Evolutionary conservation across 1,140 invertebrate species (phyloP).

Genomic region (Tetranychus urticae): DNA sequence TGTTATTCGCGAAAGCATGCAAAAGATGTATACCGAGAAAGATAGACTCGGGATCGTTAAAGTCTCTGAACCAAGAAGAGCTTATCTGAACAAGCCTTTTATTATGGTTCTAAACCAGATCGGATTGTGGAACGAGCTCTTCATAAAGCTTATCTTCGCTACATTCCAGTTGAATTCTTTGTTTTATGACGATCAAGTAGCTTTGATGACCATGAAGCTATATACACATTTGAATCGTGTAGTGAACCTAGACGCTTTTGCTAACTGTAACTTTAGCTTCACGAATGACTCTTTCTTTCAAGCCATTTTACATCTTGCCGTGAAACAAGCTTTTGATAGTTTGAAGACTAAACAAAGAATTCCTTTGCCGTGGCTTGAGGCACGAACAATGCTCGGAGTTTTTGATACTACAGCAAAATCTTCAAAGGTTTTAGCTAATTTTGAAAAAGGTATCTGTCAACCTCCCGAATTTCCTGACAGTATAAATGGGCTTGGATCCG

Average conservation of each 20-base stretch:
- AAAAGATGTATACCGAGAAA: constrained; percentile 10
- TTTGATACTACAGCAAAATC: constrained; percentile 8
- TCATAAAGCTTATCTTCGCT: constrained; percentile 6
- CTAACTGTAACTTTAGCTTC: constrained; percentile 5
- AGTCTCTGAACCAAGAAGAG: background rate
- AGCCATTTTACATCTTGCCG: constrained; percentile 2
- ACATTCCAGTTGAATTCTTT: constrained; percentile 6
- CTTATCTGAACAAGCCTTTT: constrained; percentile 12
- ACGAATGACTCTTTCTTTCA: constrained; percentile 10
- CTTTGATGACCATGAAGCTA: constrained; percentile 2
- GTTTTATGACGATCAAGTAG: constrained; percentile 9
- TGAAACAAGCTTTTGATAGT: constrained; percentile 1
- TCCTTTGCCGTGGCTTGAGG: constrained; percentile 4
- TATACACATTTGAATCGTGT: background rate
- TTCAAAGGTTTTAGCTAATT: no score
- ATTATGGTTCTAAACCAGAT: constrained; percentile 13
- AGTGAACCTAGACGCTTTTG: background rate
- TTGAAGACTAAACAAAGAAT: constrained; percentile 12
- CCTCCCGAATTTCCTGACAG: background rate
- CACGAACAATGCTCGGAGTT: constrained; percentile 13
- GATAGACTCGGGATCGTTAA: constrained; percentile 1
- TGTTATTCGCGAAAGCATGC: constrained; percentile 12
- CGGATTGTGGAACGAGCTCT: constrained; percentile 3
- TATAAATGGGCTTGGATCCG: background rate
- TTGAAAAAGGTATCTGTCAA: no score